Evolutionary conservation across 2,113 vertebrate species (phyloP), one percentile per base, ranked within the genome.

Genomic region (Salminus brasiliensis): DNA sequence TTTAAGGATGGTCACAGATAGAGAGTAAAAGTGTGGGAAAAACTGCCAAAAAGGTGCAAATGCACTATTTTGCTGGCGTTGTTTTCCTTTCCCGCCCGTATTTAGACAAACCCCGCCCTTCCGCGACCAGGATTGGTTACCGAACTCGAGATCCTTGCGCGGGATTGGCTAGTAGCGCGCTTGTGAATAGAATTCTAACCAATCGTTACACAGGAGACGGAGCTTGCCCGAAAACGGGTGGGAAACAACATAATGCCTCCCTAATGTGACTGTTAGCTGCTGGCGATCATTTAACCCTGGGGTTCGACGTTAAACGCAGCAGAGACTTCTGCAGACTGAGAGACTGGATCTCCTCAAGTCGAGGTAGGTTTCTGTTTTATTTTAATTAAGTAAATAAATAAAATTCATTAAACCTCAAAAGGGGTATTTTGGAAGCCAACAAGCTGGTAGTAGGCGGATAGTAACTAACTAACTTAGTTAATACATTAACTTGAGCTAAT

Each of bases 331-430:
- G 34, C 29, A 81, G 74, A 81, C 65, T 74, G 77, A 87, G 77
- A 87, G 78, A 81, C 84, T 87, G 84, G 86, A 78, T 75, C 72
- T 79, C 66, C 72, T 80, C 71, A 68, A 70, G 72, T 62, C 76
- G 59, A 53, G 79, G 86, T 88, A 83, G 60, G 60, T 45, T n/a
- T 32, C 18, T 5, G 10, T 6, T 39, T 34, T 11, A 21, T 5
- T 68, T 29, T 34, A 63, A 5, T 30, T 29, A 21, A 0, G 12
- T 29, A 18, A 0, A 25, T 21, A 43, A 6, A 23, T 25, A 60
- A 6, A 74, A 18, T 30, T 3, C 7, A 6, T 15, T 25, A 11
- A 10, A 23, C n/a, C 21, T 32, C 27, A 1, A 29, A 29, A 2
- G 16, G 25, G 16, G 21, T 23, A 9, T 21, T 23, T 49, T 49